These are phyloP conservation scores for Acrocephalus kingi DNA, from an alignment of 2,113 vertebrate genomes.

Conservation along the genomic window DNA sequence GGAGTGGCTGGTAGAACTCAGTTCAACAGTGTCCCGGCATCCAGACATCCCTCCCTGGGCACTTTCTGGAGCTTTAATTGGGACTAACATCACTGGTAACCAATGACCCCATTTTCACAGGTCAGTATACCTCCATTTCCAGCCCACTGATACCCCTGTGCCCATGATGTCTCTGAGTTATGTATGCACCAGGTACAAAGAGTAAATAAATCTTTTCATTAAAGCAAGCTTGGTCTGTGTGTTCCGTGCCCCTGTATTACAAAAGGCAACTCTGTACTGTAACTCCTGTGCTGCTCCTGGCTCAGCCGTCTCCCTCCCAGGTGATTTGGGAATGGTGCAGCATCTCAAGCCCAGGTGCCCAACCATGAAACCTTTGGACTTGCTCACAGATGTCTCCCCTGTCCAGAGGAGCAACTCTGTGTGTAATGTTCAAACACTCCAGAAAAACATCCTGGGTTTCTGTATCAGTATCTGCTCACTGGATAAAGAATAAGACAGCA, in stretches of 20 bases:
- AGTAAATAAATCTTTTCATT: not conserved
- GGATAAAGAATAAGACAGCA: not conserved
- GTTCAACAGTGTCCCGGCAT: not conserved
- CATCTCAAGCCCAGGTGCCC: not conserved
- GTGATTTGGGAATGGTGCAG: not conserved
- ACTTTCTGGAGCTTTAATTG: not conserved
- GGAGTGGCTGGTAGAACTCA: fast-evolving
- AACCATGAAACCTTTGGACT: not conserved
- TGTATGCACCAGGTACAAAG: not conserved
- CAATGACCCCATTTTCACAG: not conserved
- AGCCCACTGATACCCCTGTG: not conserved
- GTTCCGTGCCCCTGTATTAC: not conserved
- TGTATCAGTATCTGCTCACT: not conserved
- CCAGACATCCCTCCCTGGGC: not conserved
- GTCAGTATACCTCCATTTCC: not conserved
- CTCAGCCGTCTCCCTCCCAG: not conserved
- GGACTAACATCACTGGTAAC: not conserved
- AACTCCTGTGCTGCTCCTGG: not conserved
- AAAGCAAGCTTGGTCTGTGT: not conserved
- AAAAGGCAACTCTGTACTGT: not conserved
- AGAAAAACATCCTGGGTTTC: not conserved
- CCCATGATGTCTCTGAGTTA: not conserved
- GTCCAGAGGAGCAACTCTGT: not conserved
- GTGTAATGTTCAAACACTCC: not conserved
- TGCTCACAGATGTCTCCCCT: not conserved